A percentile compares a stretch with the other conserved stretches of the same genome.
phyloP scores from a whole-genome alignment of 2,888 invertebrate species.

The Clepsis dumicolana region DNA sequence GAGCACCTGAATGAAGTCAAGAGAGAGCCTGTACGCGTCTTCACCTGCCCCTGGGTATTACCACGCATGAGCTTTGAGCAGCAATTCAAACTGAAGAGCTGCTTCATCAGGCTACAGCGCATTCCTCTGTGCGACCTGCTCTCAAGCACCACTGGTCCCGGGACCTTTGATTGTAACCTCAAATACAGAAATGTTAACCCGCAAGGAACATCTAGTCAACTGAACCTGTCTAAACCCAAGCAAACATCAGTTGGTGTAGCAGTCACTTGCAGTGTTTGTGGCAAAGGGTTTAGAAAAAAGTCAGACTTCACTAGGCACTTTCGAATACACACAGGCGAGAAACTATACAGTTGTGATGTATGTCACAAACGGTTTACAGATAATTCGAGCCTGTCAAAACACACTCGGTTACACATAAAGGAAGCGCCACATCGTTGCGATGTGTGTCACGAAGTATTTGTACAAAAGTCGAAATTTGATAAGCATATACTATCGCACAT shows the following conservation, averaged over 20 bases:
- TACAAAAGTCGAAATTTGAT: background rate
- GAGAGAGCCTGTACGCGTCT: background rate
- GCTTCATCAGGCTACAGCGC: background rate
- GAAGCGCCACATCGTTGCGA: background rate
- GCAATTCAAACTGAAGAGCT: background rate
- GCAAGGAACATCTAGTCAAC: no score
- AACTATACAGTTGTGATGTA: background rate
- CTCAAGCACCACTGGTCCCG: background rate
- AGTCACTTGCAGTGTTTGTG: background rate
- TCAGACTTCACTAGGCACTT: background rate
- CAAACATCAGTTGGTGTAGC: background rate
- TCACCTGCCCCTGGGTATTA: background rate
- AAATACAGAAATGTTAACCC: no score
- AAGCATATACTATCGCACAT: background rate
- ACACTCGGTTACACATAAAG: background rate
- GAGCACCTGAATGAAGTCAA: background rate
- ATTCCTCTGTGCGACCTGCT: background rate
- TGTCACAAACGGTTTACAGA: background rate
- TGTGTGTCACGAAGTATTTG: background rate
- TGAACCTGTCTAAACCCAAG: background rate
- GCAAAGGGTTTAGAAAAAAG: background rate
- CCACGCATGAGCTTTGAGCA: background rate
- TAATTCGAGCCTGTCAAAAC: background rate
- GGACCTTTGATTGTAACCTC: no score
- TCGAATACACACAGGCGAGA: background rate